These are phyloP conservation scores for Apodemus agrarius DNA, from an alignment of 2,797 vertebrate species.

Conservation along the genomic window DNA sequence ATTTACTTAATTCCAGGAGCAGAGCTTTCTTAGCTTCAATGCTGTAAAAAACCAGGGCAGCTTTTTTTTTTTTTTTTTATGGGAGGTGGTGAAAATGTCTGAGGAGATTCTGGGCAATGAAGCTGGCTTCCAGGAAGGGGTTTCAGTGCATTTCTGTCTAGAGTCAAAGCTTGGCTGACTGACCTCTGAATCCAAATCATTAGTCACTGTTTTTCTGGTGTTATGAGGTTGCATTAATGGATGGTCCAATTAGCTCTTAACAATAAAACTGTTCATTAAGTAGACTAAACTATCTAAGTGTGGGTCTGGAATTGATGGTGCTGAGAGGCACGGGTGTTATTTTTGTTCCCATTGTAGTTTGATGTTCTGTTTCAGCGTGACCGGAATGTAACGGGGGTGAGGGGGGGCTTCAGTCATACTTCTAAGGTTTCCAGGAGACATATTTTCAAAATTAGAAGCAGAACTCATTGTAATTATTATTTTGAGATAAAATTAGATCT, in stretches of 20 bases:
- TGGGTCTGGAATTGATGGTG: not conserved
- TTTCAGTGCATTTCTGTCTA: conserved; percentile 59
- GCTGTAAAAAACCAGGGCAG: not conserved
- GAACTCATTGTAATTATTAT: not conserved
- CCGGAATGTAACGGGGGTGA: not conserved
- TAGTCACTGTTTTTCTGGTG: conserved; percentile 44
- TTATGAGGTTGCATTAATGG: conserved; percentile 47
- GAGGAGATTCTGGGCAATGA: conserved; percentile 31
- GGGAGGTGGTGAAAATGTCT: not conserved
- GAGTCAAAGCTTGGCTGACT: conserved; percentile 28
- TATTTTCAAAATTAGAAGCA: not conserved
- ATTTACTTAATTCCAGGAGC: conserved; percentile 18
- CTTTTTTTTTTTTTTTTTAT: not conserved
- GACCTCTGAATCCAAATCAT: conserved; percentile 44
- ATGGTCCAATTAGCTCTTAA: conserved; percentile 56
- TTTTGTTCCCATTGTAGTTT: not conserved
- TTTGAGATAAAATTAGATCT: conserved; percentile 30
- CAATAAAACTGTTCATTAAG: conserved; percentile 63
- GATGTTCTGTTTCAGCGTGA: not conserved
- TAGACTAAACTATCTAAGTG: conserved; percentile 34
- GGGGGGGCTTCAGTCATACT: not conserved
- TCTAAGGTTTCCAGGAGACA: conserved; percentile 10
- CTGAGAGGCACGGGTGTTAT: not conserved
- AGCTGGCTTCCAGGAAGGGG: conserved; percentile 28
- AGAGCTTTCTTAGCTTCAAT: not conserved